Base-by-base conservation (phyloP, 2,797 vertebrate species). In the Kryptopterus vitreolus region DNA sequence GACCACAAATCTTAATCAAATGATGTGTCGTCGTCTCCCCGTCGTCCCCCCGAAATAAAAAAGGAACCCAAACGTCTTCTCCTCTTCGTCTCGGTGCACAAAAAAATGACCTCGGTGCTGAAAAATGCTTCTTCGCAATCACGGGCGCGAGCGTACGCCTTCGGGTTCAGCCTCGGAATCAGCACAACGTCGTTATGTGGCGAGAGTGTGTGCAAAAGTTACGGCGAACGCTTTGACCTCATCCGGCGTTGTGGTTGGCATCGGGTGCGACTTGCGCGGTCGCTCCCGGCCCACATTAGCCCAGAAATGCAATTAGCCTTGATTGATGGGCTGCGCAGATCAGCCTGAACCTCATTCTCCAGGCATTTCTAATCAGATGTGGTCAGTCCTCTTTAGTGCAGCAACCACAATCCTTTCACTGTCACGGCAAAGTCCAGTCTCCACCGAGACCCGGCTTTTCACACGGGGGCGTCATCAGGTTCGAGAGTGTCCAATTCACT, bases 281-380 rank as follows among this genome's bases (percentile, higher is more conserved):
- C 77, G 24, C 57, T 59, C 43, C 73, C 76, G 63, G 55, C 77
- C n/a, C 72, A 69, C 72, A 29, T 69, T 69, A 69, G 62, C 78
- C 53, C 29, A 26, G 46, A 84, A 83, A 79, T 77, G 65, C 77
- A 75, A 82, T 80, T 82, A 77, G 22, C 55, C 71, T 66, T 84
- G 85, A 86, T 81, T 84, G 82, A 86, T 84, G 82, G 62, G 52
- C 74, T 82, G 75, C 65, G 78, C 80, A 80, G 82, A 80, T 80
- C 79, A 31, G 74, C 69, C 75, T 76, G 3, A 65, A 76, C 33
- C 77, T 70, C 73, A 66, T 50, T 74, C 26, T 33, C 53, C 33
- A 78, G 84, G 84, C 62, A 22, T 73, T 78, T 78, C 53, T 50
- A 86, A 81, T 86, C 80, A 81, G 70, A 78, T 82, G 85, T 24